These are phyloP conservation scores for Baryphthengus martii DNA, from an alignment of 2,113 vertebrate species.

Conservation along the genomic window DNA sequence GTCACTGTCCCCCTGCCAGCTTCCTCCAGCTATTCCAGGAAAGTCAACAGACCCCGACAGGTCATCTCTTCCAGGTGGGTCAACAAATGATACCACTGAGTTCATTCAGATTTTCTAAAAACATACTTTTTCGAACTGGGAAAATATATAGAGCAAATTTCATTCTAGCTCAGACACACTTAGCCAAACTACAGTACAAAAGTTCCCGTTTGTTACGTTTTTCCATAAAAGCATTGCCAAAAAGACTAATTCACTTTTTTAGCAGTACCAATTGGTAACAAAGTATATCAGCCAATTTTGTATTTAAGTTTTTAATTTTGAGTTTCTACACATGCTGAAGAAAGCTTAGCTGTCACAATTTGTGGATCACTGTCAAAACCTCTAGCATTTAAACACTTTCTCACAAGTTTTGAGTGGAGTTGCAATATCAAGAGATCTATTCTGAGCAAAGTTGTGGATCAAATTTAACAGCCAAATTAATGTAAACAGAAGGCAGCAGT, in stretches of 20 bases:
- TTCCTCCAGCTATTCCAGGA: neutral
- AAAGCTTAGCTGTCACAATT: neutral
- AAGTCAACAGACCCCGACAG: slow-evolving; percentile 28
- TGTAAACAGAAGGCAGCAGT: neutral
- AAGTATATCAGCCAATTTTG: neutral
- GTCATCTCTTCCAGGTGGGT: slow-evolving; percentile 58
- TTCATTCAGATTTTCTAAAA: slow-evolving; percentile 55
- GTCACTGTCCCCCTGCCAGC: slow-evolving; percentile 34
- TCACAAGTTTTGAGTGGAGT: neutral
- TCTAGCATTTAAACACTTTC: neutral
- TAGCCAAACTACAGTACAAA: neutral
- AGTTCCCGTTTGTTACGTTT: neutral
- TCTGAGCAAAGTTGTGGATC: neutral
- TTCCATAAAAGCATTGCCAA: neutral
- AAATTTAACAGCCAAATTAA: neutral
- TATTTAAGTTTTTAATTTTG: slow-evolving; percentile 44
- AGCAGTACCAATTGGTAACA: neutral
- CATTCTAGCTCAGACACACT: neutral
- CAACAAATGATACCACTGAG: slow-evolving; percentile 54
- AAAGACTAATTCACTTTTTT: neutral
- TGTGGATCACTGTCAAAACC: neutral
- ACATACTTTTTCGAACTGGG: slow-evolving; percentile 41
- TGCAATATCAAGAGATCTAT: neutral
- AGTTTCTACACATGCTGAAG: neutral
- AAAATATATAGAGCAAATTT: slow-evolving; percentile 59